Conservation (phyloP, 1,140 invertebrate species). For the Neodiprion pinetum region DNA sequence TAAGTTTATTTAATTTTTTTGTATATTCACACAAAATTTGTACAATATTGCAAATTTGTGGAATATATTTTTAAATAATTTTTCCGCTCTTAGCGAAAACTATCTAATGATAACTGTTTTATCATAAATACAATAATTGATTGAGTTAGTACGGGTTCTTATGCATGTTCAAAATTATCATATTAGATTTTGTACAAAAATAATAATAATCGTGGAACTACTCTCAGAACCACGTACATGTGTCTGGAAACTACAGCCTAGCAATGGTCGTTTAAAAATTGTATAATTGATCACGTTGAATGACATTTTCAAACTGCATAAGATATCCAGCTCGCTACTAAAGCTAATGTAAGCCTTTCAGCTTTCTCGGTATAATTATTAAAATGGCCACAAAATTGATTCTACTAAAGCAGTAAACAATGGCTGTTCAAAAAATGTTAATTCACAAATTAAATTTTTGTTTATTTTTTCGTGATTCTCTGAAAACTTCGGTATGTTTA, state of each 20-base stretch:
- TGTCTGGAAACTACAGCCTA: neutral
- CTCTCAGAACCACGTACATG: neutral
- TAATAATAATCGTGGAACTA: neutral
- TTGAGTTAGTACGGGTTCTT: neutral
- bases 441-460: too few relatives aligned
- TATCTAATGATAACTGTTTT: neutral
- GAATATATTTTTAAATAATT: neutral
- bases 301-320: neutral
- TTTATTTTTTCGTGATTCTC: neutral
- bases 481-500: neutral
- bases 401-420: conserved; percentile 6
- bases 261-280: conserved; percentile 1
- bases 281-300: neutral
- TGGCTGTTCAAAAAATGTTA: neutral
- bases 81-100: neutral
- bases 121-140: neutral
- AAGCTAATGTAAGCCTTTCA: neutral
- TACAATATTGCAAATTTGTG: neutral
- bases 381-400: conserved; percentile 2
- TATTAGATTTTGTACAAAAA: neutral
- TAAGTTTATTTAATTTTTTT: neutral
- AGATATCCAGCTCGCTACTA: neutral
- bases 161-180: neutral
- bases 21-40: neutral
- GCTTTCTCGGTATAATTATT: neutral